Percentiles rank a stretch among this genome's conserved stretches.
These are phyloP conservation scores for Apamea monoglypha DNA, from an alignment of 2,888 invertebrate species.

Conservation along the genomic window DNA sequence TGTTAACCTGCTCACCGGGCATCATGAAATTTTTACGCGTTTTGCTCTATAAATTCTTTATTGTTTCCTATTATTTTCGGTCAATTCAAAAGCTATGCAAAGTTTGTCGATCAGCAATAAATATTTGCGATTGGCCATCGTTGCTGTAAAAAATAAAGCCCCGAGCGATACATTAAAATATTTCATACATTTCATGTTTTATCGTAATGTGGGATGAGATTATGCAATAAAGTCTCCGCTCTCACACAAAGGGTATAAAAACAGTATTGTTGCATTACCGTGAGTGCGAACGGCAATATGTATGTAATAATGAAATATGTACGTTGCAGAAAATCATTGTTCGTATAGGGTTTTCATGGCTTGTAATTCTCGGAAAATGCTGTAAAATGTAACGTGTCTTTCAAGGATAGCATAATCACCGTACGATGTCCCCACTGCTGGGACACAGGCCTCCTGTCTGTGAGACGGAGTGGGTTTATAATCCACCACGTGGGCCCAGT, in stretches of 20 bases:
- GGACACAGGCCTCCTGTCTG: too few relatives aligned
- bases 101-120: constrained; percentile 31
- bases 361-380: background rate
- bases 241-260: constrained; percentile 52
- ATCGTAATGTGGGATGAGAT: constrained; percentile 43
- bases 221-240: constrained; percentile 44
- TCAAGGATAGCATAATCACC: background rate
- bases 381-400: background rate
- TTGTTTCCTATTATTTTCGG: constrained; percentile 28
- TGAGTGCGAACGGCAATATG: constrained; percentile 53
- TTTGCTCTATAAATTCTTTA: constrained; percentile 4
- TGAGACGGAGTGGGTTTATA: background rate
- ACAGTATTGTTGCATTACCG: constrained; percentile 56
- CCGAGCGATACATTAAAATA: constrained; percentile 20
- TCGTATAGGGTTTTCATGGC: constrained; percentile 51
- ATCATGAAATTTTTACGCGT: constrained; percentile 11
- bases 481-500: background rate
- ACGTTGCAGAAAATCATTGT: constrained; percentile 57
- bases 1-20: constrained; percentile 3
- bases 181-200: constrained; percentile 40
- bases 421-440: too few relatives aligned
- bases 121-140: constrained; percentile 34
- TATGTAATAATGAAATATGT: constrained; percentile 55
- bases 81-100: constrained; percentile 17
- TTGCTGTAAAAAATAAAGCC: constrained; percentile 33